phyloP scores from a whole-genome alignment of 2,113 vertebrate species.

The Hydrochoerus hydrochaeris region DNA sequence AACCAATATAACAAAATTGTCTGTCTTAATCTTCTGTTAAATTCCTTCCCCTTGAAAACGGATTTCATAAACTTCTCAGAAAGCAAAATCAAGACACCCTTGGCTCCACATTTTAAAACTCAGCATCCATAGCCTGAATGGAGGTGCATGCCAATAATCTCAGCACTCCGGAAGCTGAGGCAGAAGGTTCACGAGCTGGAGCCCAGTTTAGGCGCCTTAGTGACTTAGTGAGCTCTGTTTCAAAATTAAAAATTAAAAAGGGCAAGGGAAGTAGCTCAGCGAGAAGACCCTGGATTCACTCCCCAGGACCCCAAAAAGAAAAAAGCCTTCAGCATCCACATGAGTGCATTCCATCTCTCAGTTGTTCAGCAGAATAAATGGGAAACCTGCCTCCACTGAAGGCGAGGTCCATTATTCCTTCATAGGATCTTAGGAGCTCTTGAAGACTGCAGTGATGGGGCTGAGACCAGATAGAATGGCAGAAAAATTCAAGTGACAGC shows the following conservation, averaged over 20 bases:
- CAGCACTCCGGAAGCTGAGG: neutral
- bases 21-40: neutral
- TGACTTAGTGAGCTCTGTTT: neutral
- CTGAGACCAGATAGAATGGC: neutral
- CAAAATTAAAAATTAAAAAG: neutral
- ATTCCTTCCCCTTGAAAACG: slow-evolving; percentile 22
- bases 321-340: no score
- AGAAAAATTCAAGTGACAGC: neutral
- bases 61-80: neutral
- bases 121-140: fast-evolving
- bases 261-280: neutral
- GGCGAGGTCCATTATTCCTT: neutral
- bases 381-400: fast-evolving
- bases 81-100: neutral
- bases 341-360: neutral
- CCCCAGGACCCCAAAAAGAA: neutral
- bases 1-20: neutral
- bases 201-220: neutral
- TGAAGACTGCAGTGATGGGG: neutral
- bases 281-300: neutral
- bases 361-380: neutral
- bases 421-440: neutral
- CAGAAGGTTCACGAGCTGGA: neutral
- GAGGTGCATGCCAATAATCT: neutral
- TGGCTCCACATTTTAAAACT: neutral